These are phyloP conservation scores for Plectrocnemia conspersa DNA, from an alignment of 1,140 invertebrate species.

Conservation along the genomic window DNA sequence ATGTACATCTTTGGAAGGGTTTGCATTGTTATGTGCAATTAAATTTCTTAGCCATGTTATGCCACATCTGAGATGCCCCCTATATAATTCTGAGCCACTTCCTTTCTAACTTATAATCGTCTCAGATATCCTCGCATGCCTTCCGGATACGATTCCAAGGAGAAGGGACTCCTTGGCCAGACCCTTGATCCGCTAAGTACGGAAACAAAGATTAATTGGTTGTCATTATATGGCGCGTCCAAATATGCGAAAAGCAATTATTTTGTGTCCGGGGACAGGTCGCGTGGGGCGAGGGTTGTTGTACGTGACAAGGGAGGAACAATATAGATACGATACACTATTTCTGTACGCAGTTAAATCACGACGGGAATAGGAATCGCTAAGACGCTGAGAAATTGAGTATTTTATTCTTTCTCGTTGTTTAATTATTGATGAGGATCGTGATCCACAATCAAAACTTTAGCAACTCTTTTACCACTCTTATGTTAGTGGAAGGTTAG, in stretches of 20 bases:
- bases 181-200: slow-evolving; percentile 17
- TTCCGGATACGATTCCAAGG: not conserved
- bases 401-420: no score
- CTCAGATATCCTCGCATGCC: slow-evolving; percentile 1
- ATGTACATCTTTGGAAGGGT: no score
- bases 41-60: slow-evolving; percentile 1
- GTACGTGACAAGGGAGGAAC: slow-evolving; percentile 22
- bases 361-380: no score
- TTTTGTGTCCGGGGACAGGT: slow-evolving; percentile 29
- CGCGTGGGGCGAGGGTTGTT: slow-evolving; percentile 17
- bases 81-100: slow-evolving; percentile 5
- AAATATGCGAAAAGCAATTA: slow-evolving; percentile 37
- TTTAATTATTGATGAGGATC: no score
- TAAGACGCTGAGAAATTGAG: no score
- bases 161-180: not conserved
- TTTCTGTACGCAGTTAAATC: no score
- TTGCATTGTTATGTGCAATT: no score
- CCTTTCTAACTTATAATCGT: slow-evolving; percentile 8
- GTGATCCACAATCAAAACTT: no score
- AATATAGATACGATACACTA: no score
- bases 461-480: no score
- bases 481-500: no score
- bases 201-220: slow-evolving; percentile 35
- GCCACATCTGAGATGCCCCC: not conserved
- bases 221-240: slow-evolving; percentile 35